Base-by-base conservation (phyloP, 2,888 invertebrate genomes). In the Parasteatoda lunata region DNA sequence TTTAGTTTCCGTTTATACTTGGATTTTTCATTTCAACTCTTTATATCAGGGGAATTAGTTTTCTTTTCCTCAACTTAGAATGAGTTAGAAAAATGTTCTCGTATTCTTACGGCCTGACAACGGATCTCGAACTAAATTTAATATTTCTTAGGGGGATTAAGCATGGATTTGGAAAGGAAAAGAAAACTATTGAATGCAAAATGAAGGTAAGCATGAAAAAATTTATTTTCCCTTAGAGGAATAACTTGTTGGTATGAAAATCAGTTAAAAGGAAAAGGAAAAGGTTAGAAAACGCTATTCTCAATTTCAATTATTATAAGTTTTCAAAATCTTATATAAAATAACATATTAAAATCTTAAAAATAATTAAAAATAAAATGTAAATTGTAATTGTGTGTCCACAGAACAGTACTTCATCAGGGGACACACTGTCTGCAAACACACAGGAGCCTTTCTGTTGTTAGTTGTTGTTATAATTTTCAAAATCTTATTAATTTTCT, bases 131-230 rank as follows among this genome's bases (percentile, higher is more conserved):
- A 77, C 77, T 77, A 84, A 84, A 84, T 84, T 84, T 77, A 84
- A 84, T 84, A 84, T 84, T 84, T 84, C 83, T 77, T 84, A 77
- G 72, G 77, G 83, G 83, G 76, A 84, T 84, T 84, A 77, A 84
- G 77, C 66, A 77, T 54, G 48, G 77, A 77, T 77, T 84, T 77
- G 54, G 15, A 77, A 77, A 77, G 77, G 70, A 77, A 70, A 54
- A 70, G 48, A 69, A 66, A 77, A 72, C 49, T 51, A 70, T 82
- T 70, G 76, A 70, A 76, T 82, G 51, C 48, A 76, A 82, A 76
- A 70, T 64, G 76, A 47, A 59, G 68, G 70, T 59, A 54, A 68
- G 8, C 66, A 65, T 49, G 13, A 64, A 51, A 11, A 52, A 49
- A 79, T 64, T 65, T 59, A 72, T 80, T 80, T 49, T 72, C 65